Conservation (phyloP, 2,797 vertebrate species). For the Notamacropus eugenii region DNA sequence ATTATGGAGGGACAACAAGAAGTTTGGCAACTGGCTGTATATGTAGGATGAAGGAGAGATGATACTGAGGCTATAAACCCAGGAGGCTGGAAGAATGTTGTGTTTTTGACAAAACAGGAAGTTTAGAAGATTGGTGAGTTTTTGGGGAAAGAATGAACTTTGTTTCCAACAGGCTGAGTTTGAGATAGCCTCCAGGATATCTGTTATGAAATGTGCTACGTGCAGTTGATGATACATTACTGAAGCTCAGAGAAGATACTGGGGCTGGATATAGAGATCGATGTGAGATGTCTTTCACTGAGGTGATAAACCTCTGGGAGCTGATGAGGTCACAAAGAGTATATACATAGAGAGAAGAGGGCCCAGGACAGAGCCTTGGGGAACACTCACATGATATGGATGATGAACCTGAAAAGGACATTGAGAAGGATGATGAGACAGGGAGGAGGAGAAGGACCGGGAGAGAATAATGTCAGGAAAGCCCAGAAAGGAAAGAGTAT, state of each 20-base stretch:
- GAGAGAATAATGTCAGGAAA: not conserved
- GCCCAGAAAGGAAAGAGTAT: not conserved
- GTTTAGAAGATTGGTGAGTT: not conserved
- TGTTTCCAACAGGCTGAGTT: not conserved
- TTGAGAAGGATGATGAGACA: not conserved
- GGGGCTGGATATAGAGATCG: not conserved
- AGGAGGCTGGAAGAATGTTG: not conserved
- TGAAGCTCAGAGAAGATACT: not conserved
- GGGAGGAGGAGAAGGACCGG: not conserved
- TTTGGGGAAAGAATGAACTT: not conserved
- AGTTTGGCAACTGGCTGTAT: not conserved
- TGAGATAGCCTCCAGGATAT: not conserved
- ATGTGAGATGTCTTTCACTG: not conserved
- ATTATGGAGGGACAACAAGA: not conserved
- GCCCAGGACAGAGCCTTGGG: not conserved
- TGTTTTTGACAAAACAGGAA: not conserved
- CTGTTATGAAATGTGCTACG: not conserved
- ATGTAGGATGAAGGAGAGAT: not conserved
- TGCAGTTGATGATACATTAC: not conserved
- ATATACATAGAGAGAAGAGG: not conserved
- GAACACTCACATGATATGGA: not conserved
- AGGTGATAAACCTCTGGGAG: not conserved
- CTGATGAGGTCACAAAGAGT: not conserved
- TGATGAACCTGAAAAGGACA: not conserved
- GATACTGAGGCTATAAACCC: not conserved